Evolutionary conservation across 2,888 invertebrate species (phyloP), one percentile per base, ranked within the genome.

Genomic region (Volucella inanis): DNA sequence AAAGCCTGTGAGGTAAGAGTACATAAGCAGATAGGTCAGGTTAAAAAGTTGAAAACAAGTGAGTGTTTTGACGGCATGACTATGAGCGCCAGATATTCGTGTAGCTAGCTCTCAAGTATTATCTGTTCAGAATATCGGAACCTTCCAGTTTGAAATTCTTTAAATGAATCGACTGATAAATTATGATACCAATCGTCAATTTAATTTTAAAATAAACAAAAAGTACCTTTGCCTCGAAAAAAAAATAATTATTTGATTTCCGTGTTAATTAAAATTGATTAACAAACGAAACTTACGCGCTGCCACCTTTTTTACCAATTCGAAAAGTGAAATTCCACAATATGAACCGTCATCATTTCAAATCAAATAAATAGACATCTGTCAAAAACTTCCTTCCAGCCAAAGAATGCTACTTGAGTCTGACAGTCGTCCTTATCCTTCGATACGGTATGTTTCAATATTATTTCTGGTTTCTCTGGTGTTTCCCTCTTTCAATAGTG

Each of bases 181-280:
- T 31, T 31, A 31, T 31, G 31, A 11, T 11, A n/a, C n/a, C n/a
- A 10, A 45, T 8, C n/a, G 18, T 61, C 9, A 31, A 54, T 54
- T 15, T 43, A 11, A 11, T 41, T 39, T 10, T 50, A 18, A 12
- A 65, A 67, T 11, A 43, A 43, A 52, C 4, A 18, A 39, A 45
- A 31, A 31, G 31, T 15, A 22, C 15, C 31, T n/a, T 41, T 41
- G 18, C 14, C 10, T 47, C 31, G 8, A 50, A 18, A 70, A 71
- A 10, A 57, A 18, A 65, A 71, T 41, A 76, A 55, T 70, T 50
- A 65, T 65, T 55, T 72, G 54, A 71, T 83, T 83, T 43, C 45
- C 38, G 64, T 67, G 45, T 79, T 83, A 83, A 83, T 83, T 83
- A 83, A 83, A 83, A 83, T 83, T 83, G 83, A 83, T 83, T 79